phyloP scores from a whole-genome alignment of 2,797 vertebrate species.

The Psittacula derbiana region DNA sequence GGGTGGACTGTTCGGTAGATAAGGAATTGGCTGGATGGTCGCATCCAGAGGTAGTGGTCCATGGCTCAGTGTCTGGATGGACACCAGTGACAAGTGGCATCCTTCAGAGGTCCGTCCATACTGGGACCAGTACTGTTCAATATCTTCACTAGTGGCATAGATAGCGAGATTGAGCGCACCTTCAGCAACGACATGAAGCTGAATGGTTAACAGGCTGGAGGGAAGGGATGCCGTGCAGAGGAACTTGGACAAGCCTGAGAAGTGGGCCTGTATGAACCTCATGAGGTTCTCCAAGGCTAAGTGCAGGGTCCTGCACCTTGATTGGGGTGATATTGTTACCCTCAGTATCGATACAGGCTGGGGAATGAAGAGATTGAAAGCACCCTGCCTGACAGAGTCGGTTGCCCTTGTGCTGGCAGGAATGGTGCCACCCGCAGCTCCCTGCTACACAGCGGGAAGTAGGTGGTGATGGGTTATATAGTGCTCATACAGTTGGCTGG shows the following conservation, averaged over 20 bases:
- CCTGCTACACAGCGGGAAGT: neutral
- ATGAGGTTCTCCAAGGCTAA: neutral
- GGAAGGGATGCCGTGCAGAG: neutral
- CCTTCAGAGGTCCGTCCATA: neutral
- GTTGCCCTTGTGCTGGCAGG: neutral
- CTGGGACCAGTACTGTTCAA: neutral
- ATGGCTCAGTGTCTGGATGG: neutral
- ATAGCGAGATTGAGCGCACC: neutral
- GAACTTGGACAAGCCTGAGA: neutral
- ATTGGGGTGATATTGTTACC: neutral
- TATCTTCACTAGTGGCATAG: neutral
- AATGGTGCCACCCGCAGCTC: fast-evolving
- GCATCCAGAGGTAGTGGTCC: neutral
- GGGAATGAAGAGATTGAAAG: neutral
- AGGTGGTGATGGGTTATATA: neutral
- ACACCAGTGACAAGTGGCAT: neutral
- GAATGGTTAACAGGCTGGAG: neutral
- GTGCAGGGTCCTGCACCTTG: neutral
- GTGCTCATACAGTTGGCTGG: neutral
- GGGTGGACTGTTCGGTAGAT: neutral
- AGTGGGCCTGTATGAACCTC: neutral
- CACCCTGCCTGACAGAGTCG: neutral
- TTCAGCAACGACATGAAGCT: neutral
- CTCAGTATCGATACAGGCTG: neutral
- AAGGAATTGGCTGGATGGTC: neutral